A percentile compares a stretch with the other conserved stretches of the same genome.
phyloP scores from a whole-genome alignment of 2,797 vertebrate species.

The Myotis myotis region DNA sequence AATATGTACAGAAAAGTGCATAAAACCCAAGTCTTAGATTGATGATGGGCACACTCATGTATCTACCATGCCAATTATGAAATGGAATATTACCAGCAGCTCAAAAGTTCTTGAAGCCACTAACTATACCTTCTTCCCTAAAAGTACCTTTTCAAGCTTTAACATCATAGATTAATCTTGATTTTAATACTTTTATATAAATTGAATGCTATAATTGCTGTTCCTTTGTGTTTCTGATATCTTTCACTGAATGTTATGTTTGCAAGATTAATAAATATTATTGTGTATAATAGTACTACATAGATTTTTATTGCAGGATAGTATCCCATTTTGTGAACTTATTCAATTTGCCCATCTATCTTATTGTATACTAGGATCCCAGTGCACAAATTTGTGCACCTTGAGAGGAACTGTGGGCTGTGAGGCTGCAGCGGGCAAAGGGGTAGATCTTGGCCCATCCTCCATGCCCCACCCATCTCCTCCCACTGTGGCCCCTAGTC shows the following conservation, averaged over 20 bases:
- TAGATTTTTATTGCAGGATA: neutral
- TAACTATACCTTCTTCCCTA: neutral
- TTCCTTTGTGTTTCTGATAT: neutral
- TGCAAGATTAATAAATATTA: neutral
- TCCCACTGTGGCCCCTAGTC: too few relatives aligned
- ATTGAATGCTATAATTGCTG: neutral
- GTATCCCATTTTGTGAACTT: neutral
- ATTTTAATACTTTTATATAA: neutral
- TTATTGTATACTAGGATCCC: neutral
- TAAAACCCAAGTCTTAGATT: neutral
- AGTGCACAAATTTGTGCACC: too few relatives aligned
- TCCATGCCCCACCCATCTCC: too few relatives aligned
- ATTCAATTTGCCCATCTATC: neutral
- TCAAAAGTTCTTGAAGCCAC: neutral
- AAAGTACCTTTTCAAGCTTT: neutral
- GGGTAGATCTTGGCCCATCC: too few relatives aligned
- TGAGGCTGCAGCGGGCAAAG: too few relatives aligned
- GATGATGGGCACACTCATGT: neutral
- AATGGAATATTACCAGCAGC: neutral
- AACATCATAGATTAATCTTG: neutral
- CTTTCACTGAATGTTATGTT: neutral
- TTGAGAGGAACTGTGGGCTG: too few relatives aligned
- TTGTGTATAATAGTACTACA: neutral
- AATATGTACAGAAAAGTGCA: neutral
- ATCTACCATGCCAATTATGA: neutral